Evolutionary conservation across 2,888 invertebrate genomes (phyloP).

Genomic region (Balanococcus diminutus): DNA sequence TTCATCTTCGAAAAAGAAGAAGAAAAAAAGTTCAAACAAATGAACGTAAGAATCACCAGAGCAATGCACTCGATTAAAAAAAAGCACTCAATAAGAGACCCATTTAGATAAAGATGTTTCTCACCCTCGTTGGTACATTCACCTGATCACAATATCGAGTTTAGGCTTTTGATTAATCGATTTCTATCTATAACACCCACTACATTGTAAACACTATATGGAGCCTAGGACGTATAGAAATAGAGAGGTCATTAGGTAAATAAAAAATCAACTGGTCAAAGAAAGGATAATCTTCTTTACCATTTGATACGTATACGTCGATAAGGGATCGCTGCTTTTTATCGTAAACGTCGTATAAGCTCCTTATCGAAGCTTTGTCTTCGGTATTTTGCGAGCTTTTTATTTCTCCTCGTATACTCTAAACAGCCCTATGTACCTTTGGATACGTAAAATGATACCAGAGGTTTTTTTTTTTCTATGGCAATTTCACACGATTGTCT

Average conservation of each 20-base stretch:
- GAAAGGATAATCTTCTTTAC: slow-evolving; percentile 9
- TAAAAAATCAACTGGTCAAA: slow-evolving; percentile 36
- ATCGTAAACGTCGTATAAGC: slow-evolving; percentile 13
- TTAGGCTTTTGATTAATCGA: slow-evolving; percentile 20
- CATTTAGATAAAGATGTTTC: slow-evolving; percentile 28
- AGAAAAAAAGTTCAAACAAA: not conserved
- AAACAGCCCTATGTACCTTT: not conserved
- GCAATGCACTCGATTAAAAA: not conserved
- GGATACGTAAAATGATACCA: not conserved
- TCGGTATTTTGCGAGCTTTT: not conserved
- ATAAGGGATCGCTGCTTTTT: slow-evolving; percentile 14
- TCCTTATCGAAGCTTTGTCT: slow-evolving; percentile 15
- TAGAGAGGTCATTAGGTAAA: slow-evolving; percentile 34
- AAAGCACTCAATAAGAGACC: not conserved
- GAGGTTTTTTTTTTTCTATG: too few relatives aligned
- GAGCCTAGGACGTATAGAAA: not conserved
- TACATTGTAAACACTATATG: not conserved
- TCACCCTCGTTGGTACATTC: slow-evolving; percentile 1
- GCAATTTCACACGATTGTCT: not conserved
- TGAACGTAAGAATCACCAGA: not conserved
- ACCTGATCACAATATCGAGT: slow-evolving; percentile 14
- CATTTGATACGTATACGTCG: not conserved
- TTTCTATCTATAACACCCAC: not conserved
- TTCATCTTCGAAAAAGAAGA: slow-evolving; percentile 2
- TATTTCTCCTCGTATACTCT: not conserved